These are phyloP conservation scores for Tetranychus truncatus DNA, from an alignment of 2,888 invertebrate species.

Conservation along the genomic window DNA sequence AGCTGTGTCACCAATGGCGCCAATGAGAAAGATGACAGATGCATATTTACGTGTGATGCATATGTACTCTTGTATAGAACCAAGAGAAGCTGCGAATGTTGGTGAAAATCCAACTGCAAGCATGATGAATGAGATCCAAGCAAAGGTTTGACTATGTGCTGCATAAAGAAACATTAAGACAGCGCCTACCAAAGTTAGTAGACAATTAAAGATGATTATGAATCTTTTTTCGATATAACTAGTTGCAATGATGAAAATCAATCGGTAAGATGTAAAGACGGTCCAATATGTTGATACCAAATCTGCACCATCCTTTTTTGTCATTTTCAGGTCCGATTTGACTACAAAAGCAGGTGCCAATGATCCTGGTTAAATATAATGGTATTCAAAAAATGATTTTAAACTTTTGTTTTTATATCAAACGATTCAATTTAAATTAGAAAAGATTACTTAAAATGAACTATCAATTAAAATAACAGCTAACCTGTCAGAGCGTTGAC, in stretches of 20 bases:
- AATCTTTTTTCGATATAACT: not conserved
- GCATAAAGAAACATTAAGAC: not conserved
- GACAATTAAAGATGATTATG: not conserved
- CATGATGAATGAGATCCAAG: not conserved
- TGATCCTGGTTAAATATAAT: not conserved
- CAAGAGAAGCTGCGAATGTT: not conserved
- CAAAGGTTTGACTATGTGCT: not conserved
- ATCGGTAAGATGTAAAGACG: not conserved
- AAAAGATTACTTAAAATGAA: no score
- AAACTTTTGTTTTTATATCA: no score
- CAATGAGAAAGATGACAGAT: not conserved
- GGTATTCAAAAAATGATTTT: not conserved
- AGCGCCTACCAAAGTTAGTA: not conserved
- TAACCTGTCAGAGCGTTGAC: not conserved
- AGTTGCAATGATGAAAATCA: not conserved
- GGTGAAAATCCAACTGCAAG: not conserved
- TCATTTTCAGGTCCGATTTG: not conserved
- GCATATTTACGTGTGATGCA: not conserved
- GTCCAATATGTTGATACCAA: not conserved
- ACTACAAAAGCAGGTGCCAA: conserved; percentile 3
- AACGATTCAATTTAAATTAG: no score
- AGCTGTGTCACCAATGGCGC: not conserved
- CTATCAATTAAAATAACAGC: not conserved
- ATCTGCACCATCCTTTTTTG: not conserved
- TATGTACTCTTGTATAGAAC: not conserved